phyloP scores from a whole-genome alignment of 2,113 vertebrate species.

The Setophaga petechia region DNA sequence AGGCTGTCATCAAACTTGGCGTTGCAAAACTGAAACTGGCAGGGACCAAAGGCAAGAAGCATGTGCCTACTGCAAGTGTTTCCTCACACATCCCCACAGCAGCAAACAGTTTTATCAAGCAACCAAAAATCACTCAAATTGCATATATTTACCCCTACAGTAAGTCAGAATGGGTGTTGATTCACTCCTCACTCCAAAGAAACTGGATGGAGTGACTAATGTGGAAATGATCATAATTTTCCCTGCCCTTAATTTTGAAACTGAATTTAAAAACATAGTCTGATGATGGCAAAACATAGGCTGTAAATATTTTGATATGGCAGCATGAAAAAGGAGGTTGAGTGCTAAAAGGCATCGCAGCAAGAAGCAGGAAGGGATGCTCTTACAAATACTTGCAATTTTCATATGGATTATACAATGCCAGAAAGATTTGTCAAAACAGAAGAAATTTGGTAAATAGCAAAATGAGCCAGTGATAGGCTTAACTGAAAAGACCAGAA shows the following conservation, averaged over 20 bases:
- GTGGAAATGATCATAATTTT: constrained; percentile 50
- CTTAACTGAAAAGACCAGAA: not conserved
- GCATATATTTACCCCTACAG: constrained; percentile 41
- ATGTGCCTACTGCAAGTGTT: not conserved
- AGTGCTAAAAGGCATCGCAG: not conserved
- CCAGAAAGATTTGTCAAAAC: constrained; percentile 11
- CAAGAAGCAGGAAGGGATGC: constrained; percentile 11
- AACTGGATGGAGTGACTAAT: constrained; percentile 56
- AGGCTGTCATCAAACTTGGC: constrained; percentile 8
- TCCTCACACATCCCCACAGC: not conserved
- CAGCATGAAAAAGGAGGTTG: not conserved
- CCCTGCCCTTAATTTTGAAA: constrained; percentile 53
- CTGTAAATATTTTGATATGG: constrained; percentile 56
- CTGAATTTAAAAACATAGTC: constrained; percentile 31
- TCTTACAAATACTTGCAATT: not conserved
- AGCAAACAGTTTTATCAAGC: constrained; percentile 17
- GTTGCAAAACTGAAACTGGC: constrained; percentile 20
- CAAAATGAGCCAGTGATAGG: not conserved
- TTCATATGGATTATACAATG: not conserved
- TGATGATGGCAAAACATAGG: constrained; percentile 39
- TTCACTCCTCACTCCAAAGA: constrained; percentile 44
- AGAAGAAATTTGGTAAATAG: not conserved
- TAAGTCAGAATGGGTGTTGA: constrained; percentile 50
- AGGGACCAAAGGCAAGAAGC: constrained; percentile 3
- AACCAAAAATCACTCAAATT: constrained; percentile 53